Conservation (phyloP, 2,797 vertebrate genomes). For the Takifugu rubripes region DNA sequence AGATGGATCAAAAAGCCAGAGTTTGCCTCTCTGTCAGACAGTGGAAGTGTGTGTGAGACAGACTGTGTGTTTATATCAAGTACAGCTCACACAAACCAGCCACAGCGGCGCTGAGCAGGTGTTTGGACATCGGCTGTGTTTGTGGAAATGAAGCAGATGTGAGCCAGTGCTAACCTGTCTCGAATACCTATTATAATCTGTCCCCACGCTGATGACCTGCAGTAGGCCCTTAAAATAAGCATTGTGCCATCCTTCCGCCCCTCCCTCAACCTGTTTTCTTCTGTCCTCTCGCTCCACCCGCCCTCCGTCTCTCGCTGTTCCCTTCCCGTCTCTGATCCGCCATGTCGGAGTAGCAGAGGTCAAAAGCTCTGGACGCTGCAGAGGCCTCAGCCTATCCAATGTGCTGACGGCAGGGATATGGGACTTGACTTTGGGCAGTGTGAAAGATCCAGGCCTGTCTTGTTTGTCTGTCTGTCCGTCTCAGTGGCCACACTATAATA, state of each 20-base stretch:
- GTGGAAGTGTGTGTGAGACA: too few relatives aligned
- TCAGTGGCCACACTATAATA: constrained; percentile 77
- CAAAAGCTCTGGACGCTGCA: constrained; percentile 58
- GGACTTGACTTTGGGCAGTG: constrained; percentile 72
- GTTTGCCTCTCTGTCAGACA: too few relatives aligned
- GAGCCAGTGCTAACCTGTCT: constrained; percentile 41
- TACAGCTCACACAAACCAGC: too few relatives aligned
- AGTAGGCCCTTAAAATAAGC: constrained; percentile 48
- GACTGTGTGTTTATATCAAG: too few relatives aligned
- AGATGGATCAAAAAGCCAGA: too few relatives aligned
- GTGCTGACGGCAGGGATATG: constrained; percentile 69
- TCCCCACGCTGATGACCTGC: constrained; percentile 52
- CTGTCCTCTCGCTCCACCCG: constrained; percentile 22
- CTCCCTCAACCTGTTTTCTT: constrained; percentile 43
- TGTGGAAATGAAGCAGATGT: constrained; percentile 24
- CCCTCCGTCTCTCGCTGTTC: constrained; percentile 4
- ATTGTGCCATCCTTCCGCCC: constrained; percentile 38
- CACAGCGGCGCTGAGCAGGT: too few relatives aligned
- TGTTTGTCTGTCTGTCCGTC: constrained; percentile 71
- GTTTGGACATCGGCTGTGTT: too few relatives aligned
- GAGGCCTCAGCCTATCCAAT: constrained; percentile 50
- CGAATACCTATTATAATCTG: constrained; percentile 55
- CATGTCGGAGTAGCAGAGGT: constrained; percentile 60
- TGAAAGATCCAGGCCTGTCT: constrained; percentile 67
- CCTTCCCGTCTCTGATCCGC: constrained; percentile 41